Percentiles rank a stretch among this genome's conserved stretches.
phyloP scores from a whole-genome alignment of 2,888 invertebrate species.

The Meteorus cinctellus region DNA sequence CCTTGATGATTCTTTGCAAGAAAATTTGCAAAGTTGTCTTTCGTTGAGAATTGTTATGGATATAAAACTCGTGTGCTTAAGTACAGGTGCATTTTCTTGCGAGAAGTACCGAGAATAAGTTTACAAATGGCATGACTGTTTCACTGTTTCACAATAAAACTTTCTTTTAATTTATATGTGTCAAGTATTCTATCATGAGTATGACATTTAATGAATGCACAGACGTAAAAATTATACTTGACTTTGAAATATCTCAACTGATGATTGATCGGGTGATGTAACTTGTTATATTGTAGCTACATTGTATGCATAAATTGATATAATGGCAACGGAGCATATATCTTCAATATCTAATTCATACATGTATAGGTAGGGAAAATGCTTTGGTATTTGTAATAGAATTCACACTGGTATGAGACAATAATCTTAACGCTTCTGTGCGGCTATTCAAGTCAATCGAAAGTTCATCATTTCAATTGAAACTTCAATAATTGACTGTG shows the following conservation, averaged over 20 bases:
- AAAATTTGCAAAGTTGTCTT: too few species aligned
- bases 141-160: too few species aligned
- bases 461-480: constrained; percentile 16
- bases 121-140: neutral
- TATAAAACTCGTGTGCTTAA: too few species aligned
- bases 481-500: constrained; percentile 16
- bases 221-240: neutral
- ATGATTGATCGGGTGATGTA: constrained; percentile 1
- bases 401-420: neutral
- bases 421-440: neutral
- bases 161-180: neutral
- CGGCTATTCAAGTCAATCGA: constrained; percentile 14
- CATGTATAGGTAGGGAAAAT: neutral
- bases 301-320: constrained; percentile 1
- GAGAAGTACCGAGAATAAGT: too few species aligned
- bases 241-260: neutral
- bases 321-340: neutral
- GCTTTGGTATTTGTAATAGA: neutral
- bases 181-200: neutral
- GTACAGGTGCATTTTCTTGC: too few species aligned
- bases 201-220: neutral
- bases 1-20: too few species aligned
- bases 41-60: too few species aligned
- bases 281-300: constrained; percentile 2
- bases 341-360: neutral